Percentiles rank a stretch among this genome's conserved stretches.
Conservation (phyloP, 1,140 invertebrate genomes). For the Sycophaga agraensis region DNA sequence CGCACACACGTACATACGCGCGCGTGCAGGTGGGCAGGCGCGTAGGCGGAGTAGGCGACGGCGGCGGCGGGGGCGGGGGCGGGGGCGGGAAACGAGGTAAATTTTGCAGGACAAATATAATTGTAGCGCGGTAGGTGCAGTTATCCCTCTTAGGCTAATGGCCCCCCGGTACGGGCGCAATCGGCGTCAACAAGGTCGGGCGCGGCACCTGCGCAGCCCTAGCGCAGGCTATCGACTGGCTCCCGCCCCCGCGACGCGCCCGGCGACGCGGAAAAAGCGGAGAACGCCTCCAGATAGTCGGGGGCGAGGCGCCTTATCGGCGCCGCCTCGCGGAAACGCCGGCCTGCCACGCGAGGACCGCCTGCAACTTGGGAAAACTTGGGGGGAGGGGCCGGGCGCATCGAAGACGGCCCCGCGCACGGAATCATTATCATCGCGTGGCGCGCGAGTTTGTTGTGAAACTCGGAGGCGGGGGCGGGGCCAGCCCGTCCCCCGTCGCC, state of each 20-base stretch:
- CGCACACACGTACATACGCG: too few relatives aligned
- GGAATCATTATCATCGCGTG: conserved; percentile 32
- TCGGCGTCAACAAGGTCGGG: conserved; percentile 6
- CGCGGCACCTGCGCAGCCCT: background rate
- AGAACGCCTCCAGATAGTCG: background rate
- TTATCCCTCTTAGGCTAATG: conserved; percentile 5
- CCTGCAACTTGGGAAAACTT: conserved; percentile 28
- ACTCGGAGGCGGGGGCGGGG: background rate
- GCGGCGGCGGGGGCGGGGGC: too few relatives aligned
- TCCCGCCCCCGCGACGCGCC: too few relatives aligned
- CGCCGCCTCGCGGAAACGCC: background rate
- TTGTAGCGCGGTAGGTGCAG: background rate
- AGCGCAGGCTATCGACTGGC: background rate
- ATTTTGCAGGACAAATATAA: conserved; percentile 8
- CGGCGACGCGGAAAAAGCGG: background rate
- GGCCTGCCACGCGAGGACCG: conserved; percentile 11
- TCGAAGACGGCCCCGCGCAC: conserved; percentile 19
- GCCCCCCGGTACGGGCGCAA: background rate
- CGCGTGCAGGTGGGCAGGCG: too few relatives aligned
- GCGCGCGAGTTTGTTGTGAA: conserved; percentile 31
- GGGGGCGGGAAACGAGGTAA: too few relatives aligned
- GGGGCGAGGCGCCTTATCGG: background rate
- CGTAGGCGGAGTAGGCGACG: too few relatives aligned
- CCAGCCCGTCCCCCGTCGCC: background rate
- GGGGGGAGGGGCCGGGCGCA: background rate